Evolutionary conservation across 2,888 invertebrate genomes (phyloP), one percentile per base, ranked within the genome.

Genomic region (Microctonus aethiopoides): DNA sequence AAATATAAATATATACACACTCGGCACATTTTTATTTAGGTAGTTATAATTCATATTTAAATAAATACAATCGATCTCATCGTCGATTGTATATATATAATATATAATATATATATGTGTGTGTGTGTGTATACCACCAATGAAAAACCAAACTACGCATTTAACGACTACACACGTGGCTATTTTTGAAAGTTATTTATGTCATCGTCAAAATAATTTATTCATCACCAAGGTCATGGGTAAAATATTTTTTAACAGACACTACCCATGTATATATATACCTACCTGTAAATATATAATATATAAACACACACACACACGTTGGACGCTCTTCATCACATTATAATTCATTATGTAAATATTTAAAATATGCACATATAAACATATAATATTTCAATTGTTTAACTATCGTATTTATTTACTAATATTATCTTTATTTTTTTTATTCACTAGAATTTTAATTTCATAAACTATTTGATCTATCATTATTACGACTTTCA

Each of bases 391-490:
- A 24, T 32, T 16, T 20, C 41, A 24, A 63, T 63, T 63, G 39
- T 51, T 63, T 6, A 22, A 51, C 29, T n/a, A 63, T 29, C 26
- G n/a, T 26, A 54, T 26, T 6, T 9, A 1, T 54, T 11, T 26
- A 22, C 24, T 24, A 16, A 46, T 32, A 16, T 3, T 51, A 32
- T 29, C 32, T 24, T 34, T 32, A 52, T 57, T 69, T 24, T 39
- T 51, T 64, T 64, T 51, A 64, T 46, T 59, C 7, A 46, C 13
- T 16, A 20, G 4, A 24, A 69, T 16, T 13, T 29, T 36, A 57
- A 69, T 64, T 59, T 64, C 64, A 57, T 59, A 56, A 51, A 46
- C 59, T n/a, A 56, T 64, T 69, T 69, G 64, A 69, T 69, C 22
- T 41, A 34, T 22, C 39, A 41, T 24, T 39, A 41, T 16, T 13